phyloP scores from a whole-genome alignment of 2,797 vertebrate genomes.

The Crenuchus spilurus region DNA sequence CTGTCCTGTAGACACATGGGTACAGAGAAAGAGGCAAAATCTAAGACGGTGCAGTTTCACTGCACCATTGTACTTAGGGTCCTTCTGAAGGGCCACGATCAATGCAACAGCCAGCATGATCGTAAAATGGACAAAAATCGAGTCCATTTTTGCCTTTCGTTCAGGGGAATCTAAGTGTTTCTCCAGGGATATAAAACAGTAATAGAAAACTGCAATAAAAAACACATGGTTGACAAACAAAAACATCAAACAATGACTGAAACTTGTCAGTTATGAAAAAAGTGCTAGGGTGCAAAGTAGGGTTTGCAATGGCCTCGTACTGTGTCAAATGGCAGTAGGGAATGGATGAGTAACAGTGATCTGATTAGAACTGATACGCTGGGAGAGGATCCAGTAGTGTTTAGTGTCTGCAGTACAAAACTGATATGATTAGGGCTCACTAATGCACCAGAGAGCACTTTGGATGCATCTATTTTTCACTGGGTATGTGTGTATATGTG shows the following conservation, averaged over 20 bases:
- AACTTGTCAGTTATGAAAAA: slow-evolving; percentile 17
- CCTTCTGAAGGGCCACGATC: slow-evolving; percentile 20
- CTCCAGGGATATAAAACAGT: not conserved
- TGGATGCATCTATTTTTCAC: slow-evolving; percentile 46
- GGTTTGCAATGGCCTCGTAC: not conserved
- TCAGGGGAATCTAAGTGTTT: not conserved
- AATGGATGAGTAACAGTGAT: slow-evolving; percentile 17
- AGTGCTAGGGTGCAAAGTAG: not conserved
- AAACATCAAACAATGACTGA: slow-evolving; percentile 40
- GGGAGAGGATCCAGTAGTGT: slow-evolving; percentile 14
- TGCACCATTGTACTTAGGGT: not conserved
- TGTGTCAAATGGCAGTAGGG: slow-evolving; percentile 5
- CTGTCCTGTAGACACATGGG: slow-evolving; percentile 80
- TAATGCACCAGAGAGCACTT: slow-evolving; percentile 44
- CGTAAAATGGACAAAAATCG: not conserved
- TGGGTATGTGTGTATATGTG: slow-evolving; percentile 6
- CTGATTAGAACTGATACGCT: slow-evolving; percentile 7
- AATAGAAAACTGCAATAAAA: slow-evolving; percentile 32
- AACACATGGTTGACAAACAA: slow-evolving; percentile 35
- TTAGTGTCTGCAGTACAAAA: slow-evolving; percentile 18
- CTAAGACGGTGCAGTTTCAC: slow-evolving; percentile 55
- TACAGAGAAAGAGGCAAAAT: slow-evolving; percentile 62
- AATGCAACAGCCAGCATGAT: not conserved
- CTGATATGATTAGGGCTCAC: slow-evolving; percentile 41
- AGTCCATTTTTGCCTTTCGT: not conserved